phyloP scores from a whole-genome alignment of 2,888 invertebrate genomes.

The Synanthedon vespiformis region DNA sequence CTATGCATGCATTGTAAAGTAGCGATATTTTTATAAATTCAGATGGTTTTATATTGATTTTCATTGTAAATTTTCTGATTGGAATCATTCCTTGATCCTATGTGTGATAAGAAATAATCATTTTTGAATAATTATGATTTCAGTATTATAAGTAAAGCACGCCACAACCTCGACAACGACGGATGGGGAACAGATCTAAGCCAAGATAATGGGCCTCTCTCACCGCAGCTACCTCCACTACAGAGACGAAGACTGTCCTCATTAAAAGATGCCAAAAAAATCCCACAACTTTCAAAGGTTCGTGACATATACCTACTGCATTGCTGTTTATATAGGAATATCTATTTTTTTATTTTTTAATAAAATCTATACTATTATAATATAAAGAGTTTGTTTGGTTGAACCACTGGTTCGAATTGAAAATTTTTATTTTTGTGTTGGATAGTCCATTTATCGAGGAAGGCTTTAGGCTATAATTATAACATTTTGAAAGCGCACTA shows the following conservation, averaged over 20 bases:
- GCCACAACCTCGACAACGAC: slow-evolving; percentile 29
- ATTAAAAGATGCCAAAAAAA: slow-evolving; percentile 60
- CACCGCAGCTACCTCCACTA: slow-evolving; percentile 52
- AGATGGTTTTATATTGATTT: no score
- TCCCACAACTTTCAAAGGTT: slow-evolving; percentile 46
- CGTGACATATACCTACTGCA: neutral
- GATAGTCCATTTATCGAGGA: no score
- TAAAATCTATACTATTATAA: no score
- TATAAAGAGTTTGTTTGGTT: no score
- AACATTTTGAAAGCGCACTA: no score
- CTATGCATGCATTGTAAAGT: no score
- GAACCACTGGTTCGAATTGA: no score
- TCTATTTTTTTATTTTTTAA: neutral
- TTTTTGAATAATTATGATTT: slow-evolving; percentile 13
- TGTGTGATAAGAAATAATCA: neutral
- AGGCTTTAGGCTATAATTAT: no score
- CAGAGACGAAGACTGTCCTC: slow-evolving; percentile 65
- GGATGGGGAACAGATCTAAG: slow-evolving; percentile 30
- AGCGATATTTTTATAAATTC: no score
- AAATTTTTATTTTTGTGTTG: no score
- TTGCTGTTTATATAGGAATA: neutral
- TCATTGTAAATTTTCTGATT: no score
- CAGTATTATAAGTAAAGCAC: slow-evolving; percentile 57
- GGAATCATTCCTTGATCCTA: no score
- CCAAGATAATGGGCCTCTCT: slow-evolving; percentile 47